These are phyloP conservation scores for Cyrtonyx montezumae DNA, from an alignment of 2,113 vertebrate genomes.

Conservation along the genomic window DNA sequence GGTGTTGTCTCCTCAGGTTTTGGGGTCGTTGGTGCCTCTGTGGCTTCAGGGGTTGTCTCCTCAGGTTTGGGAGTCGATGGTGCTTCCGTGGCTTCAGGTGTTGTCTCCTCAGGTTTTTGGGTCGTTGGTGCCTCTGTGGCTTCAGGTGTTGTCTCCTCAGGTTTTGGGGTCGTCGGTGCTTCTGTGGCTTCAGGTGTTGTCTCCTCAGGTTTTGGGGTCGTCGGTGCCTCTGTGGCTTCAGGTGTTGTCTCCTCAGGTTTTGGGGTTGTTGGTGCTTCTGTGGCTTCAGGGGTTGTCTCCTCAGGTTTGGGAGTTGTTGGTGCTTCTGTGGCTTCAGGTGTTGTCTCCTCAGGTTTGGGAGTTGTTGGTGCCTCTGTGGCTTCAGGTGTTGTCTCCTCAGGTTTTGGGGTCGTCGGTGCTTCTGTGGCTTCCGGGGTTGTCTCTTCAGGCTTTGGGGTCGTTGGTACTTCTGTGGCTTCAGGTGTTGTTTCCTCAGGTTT, in stretches of 20 bases:
- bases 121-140: neutral
- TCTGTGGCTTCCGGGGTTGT: no score
- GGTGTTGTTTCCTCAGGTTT: no score
- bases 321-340: neutral
- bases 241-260: neutral
- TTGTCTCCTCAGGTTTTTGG: neutral
- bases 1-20: neutral
- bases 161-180: neutral
- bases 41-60: neutral
- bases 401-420: no score
- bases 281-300: neutral
- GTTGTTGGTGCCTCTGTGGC: no score
- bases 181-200: neutral
- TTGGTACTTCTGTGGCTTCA: no score
- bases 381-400: no score
- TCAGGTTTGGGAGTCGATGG: neutral
- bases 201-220: neutral
- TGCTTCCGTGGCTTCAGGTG: neutral
- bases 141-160: neutral
- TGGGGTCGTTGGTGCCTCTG: rapidly evolving
- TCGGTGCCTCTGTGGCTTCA: neutral
- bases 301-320: neutral
- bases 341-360: neutral
- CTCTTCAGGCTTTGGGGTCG: no score
- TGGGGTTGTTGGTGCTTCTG: neutral